Evolutionary conservation across 2,797 vertebrate genomes (phyloP).

Genomic region (Natrix natrix): DNA sequence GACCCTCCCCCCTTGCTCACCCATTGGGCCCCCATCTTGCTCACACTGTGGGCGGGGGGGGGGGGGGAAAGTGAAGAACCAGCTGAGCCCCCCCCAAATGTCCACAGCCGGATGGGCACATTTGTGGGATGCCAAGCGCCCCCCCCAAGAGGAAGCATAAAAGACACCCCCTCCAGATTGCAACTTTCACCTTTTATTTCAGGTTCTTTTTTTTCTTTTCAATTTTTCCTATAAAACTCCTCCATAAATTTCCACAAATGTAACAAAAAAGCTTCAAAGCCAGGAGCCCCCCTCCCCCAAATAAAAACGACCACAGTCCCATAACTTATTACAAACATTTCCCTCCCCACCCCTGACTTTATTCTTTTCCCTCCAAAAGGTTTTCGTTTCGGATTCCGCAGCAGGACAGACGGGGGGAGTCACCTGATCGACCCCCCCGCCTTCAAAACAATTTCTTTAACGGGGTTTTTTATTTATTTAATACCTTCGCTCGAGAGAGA

Average conservation of each 20-base stretch:
- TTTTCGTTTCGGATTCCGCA: conserved; percentile 52
- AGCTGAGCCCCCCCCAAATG: neutral
- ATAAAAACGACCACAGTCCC: conserved; percentile 62
- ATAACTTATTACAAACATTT: conserved; percentile 71
- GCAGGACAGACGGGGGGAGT: conserved; percentile 51
- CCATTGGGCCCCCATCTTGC: no score
- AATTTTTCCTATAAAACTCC: conserved; percentile 77
- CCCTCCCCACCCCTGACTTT: conserved; percentile 24
- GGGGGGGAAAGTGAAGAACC: neutral
- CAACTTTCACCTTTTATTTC: conserved; percentile 73
- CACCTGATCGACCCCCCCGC: conserved; percentile 55
- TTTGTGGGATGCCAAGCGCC: no score
- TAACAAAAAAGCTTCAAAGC: conserved; percentile 77
- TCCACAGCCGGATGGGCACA: no score
- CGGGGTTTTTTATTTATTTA: conserved; percentile 61
- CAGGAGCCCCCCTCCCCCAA: conserved; percentile 59
- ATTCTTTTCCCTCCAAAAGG: neutral
- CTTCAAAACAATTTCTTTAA: neutral
- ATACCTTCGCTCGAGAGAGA: conserved; percentile 66
- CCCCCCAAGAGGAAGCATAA: neutral
- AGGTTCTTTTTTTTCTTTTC: conserved; percentile 54
- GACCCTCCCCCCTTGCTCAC: no score
- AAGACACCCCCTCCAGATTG: rapidly evolving
- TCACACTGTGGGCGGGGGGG: no score
- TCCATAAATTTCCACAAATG: conserved; percentile 78